Percentiles rank a stretch among this genome's conserved stretches.
Evolutionary conservation across 2,113 vertebrate species (phyloP).

Genomic region (Rousettus leschenaultii): DNA sequence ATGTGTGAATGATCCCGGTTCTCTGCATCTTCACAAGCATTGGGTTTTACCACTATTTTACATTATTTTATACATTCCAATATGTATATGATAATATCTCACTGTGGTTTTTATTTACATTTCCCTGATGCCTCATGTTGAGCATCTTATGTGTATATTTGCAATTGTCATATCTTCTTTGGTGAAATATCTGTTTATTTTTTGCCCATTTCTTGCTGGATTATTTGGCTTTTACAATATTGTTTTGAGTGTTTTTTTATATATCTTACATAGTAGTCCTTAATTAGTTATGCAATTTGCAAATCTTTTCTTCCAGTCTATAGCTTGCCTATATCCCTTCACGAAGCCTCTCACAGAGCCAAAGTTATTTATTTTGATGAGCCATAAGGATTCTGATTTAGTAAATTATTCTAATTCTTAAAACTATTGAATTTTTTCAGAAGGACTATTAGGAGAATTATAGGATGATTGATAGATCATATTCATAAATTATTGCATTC

Average conservation of each 20-base stretch:
- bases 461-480: slow-evolving; percentile 29
- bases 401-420: slow-evolving; percentile 36
- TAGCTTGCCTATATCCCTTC: background rate
- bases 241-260: background rate
- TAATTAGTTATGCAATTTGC: background rate
- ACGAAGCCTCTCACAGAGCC: background rate
- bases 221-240: background rate
- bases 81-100: background rate
- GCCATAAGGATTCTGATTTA: slow-evolving; percentile 14
- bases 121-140: background rate
- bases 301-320: background rate
- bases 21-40: background rate
- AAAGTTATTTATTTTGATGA: background rate
- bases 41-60: background rate
- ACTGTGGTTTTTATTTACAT: background rate
- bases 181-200: background rate
- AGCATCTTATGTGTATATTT: background rate
- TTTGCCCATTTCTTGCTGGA: background rate
- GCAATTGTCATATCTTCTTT: background rate
- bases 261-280: background rate
- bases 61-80: background rate
- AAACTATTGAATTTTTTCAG: background rate
- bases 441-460: slow-evolving; percentile 28
- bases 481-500: background rate
- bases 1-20: background rate